Evolutionary conservation across 1,140 invertebrate species (phyloP).

Genomic region (Zeugodacus cucurbitae): DNA sequence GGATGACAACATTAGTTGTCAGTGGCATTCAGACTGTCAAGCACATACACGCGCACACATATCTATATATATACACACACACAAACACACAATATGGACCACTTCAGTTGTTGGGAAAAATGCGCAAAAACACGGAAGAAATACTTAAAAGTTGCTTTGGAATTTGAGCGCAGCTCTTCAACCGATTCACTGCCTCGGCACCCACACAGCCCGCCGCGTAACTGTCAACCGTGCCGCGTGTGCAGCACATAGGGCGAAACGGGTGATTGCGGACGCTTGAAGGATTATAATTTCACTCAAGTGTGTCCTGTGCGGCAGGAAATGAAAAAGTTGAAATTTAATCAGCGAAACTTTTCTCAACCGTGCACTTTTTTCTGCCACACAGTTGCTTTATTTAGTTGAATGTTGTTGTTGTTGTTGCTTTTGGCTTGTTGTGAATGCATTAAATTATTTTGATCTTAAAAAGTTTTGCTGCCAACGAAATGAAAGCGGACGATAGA

Average conservation of each 20-base stretch:
- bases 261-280: not conserved
- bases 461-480: not conserved
- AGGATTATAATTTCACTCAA: constrained; percentile 39
- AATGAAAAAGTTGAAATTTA: constrained; percentile 41
- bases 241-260: not conserved
- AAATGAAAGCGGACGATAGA: not conserved
- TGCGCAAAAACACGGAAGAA: not conserved
- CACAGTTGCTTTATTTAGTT: not conserved
- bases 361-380: not conserved
- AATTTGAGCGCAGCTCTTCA: constrained; percentile 21
- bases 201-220: not conserved
- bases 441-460: constrained; percentile 39
- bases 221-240: not conserved
- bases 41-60: not conserved
- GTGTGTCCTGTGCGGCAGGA: constrained; percentile 8
- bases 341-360: constrained; percentile 33
- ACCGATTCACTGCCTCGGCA: not conserved
- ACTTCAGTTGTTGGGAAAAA: not conserved
- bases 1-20: constrained; percentile 10
- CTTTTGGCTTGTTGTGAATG: not conserved
- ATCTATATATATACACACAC: not conserved
- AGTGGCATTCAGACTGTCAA: constrained; percentile 9
- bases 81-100: not conserved
- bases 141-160: constrained; percentile 3
- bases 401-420: not conserved